A percentile compares a stretch with the other conserved stretches of the same genome.
Conservation (phyloP, 1,140 invertebrate species). For the Anastatus disparis region DNA sequence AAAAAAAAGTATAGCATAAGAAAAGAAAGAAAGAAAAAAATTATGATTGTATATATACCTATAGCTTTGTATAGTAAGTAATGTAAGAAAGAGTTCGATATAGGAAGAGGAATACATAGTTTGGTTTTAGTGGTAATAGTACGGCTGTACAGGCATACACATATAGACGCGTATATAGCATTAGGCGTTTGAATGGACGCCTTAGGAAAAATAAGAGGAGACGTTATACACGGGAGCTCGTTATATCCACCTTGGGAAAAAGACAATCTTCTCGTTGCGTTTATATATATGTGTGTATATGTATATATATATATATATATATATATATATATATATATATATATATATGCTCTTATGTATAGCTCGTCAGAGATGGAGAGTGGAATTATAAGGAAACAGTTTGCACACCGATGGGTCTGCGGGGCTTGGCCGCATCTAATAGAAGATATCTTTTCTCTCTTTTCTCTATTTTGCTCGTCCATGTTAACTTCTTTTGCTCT, state of each 20-base stretch:
- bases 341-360: neutral
- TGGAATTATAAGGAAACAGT: conserved; percentile 30
- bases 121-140: no score
- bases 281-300: neutral
- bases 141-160: no score
- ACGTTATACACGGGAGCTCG: conserved; percentile 63
- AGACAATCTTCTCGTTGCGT: conserved; percentile 48
- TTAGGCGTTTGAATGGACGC: conserved; percentile 34
- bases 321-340: neutral
- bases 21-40: no score
- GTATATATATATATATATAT: neutral
- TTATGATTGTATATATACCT: no score
- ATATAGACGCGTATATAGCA: conserved; percentile 4
- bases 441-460: neutral
- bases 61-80: no score
- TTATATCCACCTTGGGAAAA: conserved; percentile 59
- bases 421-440: neutral
- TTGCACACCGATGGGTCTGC: conserved; percentile 21
- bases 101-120: no score
- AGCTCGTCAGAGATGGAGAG: neutral
- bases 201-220: conserved; percentile 59
- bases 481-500: neutral
- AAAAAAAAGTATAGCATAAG: no score
- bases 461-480: neutral
- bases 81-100: no score